phyloP scores from a whole-genome alignment of 2,113 vertebrate species.

The Bothrops jararaca region DNA sequence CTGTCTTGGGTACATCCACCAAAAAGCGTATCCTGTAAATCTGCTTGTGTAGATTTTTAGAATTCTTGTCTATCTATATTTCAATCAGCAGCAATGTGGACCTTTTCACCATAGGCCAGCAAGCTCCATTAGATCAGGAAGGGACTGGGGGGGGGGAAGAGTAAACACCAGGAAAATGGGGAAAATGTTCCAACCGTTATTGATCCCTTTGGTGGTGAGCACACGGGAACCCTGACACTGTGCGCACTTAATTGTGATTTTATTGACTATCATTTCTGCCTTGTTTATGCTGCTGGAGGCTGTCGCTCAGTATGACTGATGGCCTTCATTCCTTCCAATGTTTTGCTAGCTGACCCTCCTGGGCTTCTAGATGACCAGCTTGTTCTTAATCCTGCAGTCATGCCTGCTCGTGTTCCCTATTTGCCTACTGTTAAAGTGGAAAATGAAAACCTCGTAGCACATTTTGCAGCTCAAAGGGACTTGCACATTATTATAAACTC shows the following conservation, averaged over 20 bases:
- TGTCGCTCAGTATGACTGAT: constrained; percentile 60
- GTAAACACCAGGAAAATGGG: constrained; percentile 35
- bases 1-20: neutral
- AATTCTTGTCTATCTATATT: neutral
- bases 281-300: constrained; percentile 66
- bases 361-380: constrained; percentile 13
- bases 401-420: neutral
- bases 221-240: constrained; percentile 54
- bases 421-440: neutral
- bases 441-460: constrained; percentile 17
- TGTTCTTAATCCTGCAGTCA: neutral
- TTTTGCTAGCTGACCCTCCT: constrained; percentile 39
- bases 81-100: neutral
- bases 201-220: constrained; percentile 64
- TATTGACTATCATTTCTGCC: constrained; percentile 70
- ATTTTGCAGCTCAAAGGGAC: constrained; percentile 9
- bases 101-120: constrained; percentile 39
- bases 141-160: neutral
- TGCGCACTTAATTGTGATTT: constrained; percentile 67
- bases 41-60: constrained; percentile 4
- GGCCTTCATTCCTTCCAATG: constrained; percentile 56
- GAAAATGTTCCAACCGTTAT: constrained; percentile 62
- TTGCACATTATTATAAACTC: neutral
- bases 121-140: constrained; percentile 40
- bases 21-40: neutral